phyloP scores from a whole-genome alignment of 2,888 invertebrate species.

The Copidosoma aretas region DNA sequence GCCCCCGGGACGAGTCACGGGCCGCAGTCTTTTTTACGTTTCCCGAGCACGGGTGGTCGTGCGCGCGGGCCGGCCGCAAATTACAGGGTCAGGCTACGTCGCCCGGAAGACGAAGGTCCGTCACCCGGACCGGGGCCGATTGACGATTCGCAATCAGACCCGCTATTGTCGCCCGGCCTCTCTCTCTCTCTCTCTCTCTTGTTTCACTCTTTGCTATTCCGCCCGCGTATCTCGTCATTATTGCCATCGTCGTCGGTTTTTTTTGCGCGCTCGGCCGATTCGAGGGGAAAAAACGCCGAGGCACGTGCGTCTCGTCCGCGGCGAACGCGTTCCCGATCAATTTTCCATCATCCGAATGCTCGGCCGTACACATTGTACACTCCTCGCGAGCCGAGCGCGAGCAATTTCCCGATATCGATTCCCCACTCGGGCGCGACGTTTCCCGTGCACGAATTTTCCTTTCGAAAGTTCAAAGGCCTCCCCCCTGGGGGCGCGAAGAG shows the following conservation, averaged over 20 bases:
- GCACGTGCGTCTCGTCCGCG: neutral
- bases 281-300: neutral
- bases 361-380: neutral
- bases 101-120: conserved; percentile 54
- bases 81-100: conserved; percentile 57
- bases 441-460: no score
- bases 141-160: conserved; percentile 55
- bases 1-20: neutral
- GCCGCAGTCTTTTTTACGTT: neutral
- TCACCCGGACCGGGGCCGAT: conserved; percentile 14
- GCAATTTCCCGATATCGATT: conserved; percentile 6
- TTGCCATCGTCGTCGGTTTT: neutral
- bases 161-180: conserved; percentile 56
- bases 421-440: conserved; percentile 17
- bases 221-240: neutral
- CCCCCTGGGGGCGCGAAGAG: no score
- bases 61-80: conserved; percentile 46
- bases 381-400: conserved; percentile 27
- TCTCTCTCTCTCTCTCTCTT: conserved; percentile 1
- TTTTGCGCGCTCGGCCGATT: neutral
- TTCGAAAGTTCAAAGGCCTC: no score
- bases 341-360: conserved; percentile 3
- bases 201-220: neutral
- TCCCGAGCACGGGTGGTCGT: neutral
- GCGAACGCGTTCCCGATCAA: neutral